phyloP scores from a whole-genome alignment of 2,113 vertebrate species.

The Onychorhynchus coronatus region DNA sequence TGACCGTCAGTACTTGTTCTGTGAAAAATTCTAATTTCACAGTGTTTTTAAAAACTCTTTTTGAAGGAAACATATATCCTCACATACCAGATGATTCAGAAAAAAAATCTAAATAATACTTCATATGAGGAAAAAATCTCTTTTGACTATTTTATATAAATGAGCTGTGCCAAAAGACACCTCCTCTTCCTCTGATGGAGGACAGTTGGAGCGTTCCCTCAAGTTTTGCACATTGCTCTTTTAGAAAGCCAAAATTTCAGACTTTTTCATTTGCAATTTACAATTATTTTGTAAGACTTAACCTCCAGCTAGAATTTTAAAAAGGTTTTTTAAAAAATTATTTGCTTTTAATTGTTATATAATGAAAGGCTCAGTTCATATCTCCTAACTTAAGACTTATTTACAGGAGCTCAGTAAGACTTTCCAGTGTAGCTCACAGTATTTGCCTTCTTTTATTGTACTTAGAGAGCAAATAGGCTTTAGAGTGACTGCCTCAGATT shows the following conservation, averaged over 20 bases:
- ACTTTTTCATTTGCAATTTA: neutral
- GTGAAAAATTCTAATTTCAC: neutral
- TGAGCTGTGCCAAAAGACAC: neutral
- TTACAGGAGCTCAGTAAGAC: neutral
- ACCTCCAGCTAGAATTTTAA: neutral
- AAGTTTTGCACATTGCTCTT: neutral
- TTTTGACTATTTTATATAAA: neutral
- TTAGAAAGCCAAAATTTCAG: neutral
- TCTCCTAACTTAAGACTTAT: neutral
- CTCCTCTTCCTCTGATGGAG: neutral
- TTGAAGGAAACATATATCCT: neutral
- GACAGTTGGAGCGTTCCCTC: neutral
- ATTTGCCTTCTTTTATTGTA: neutral
- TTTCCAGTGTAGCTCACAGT: neutral
- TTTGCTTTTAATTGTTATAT: neutral
- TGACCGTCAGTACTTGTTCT: neutral
- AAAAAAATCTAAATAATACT: neutral
- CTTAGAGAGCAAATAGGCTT: neutral
- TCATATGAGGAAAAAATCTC: neutral
- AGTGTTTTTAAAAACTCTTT: neutral
- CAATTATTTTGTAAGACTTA: neutral
- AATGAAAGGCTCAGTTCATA: neutral
- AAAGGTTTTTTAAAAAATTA: neutral
- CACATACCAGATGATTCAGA: neutral
- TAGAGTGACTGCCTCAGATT: neutral